Base-by-base conservation (phyloP, 2,113 vertebrate genomes). In the Cnemophilus loriae region DNA sequence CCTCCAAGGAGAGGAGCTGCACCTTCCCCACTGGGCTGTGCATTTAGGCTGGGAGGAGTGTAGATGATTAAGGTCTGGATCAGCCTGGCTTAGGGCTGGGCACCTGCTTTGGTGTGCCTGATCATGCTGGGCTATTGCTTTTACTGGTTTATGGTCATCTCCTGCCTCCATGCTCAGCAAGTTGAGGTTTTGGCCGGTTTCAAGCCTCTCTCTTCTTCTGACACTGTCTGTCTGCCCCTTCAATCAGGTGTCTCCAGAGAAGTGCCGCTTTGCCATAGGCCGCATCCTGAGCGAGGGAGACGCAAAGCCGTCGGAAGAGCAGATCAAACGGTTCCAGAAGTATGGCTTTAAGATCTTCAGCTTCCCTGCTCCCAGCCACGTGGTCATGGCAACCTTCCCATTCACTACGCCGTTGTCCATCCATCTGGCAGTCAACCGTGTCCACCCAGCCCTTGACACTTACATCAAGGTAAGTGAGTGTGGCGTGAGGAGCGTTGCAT, bases 231-330 rank as follows among this genome's bases (percentile, higher is more conserved):
- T 87, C 60, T 95, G 37, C 33, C 68, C 50, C 76, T 73, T 76
- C 2, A 12, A 75, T 16, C 85, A 99, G 99, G 98, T 99, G 78
- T 82, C 97, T 33, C 97, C 97, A 3, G 98, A 98, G 89, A 98
- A 98, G 78, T 98, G 98, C 75, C 98, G 98, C 88, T 99, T 96
- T 6, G 98, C 98, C 6, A 98, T 99, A 11, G 99, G 99, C 96
- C 98, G 98, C 89, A 98, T 99, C 93, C 96, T 99, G 92, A 99
- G 98, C 2, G 99, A 99, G 90, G 98, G 98, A 8, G 98, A 99
- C 0, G 96, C 97, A 26, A 91, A 98, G 44, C 98, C 98, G 0
- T 98, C 98, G 0, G 97, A 98, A 52, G 98, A 99, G 83, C 97
- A 99, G 84, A 92, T 99, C 76, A 97, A 97, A 41, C 97, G 97